A percentile compares a stretch with the other conserved stretches of the same genome.
Evolutionary conservation across 2,113 vertebrate species (phyloP).

Genomic region (Euleptes europaea): DNA sequence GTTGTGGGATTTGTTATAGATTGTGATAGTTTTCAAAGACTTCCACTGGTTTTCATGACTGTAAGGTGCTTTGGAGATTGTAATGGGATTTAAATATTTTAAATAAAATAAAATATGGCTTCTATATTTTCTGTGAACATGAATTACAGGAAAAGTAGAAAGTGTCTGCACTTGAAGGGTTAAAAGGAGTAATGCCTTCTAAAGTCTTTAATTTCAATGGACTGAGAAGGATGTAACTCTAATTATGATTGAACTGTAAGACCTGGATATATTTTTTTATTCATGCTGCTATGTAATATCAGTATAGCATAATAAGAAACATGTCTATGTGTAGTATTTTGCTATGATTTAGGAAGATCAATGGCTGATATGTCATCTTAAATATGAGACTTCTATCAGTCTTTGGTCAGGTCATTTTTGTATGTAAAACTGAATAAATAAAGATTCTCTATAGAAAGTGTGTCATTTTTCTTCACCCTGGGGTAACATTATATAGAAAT

Average conservation of each 20-base stretch:
- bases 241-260: no score
- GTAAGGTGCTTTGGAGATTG: no score
- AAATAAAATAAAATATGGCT: no score
- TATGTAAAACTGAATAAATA: conserved; percentile 6
- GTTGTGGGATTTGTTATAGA: no score
- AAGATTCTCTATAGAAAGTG: not conserved
- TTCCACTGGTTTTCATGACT: no score
- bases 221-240: no score
- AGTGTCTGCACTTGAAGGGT: conserved; percentile 29
- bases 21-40: no score
- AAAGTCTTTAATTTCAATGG: no score
- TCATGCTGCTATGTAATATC: not conserved
- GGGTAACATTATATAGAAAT: not conserved
- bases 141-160: conserved; percentile 18
- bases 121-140: not conserved
- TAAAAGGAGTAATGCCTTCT: conserved; percentile 41
- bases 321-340: not conserved
- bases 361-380: rapidly evolving
- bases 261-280: not conserved
- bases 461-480: conserved; percentile 12
- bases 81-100: no score
- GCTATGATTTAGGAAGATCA: not conserved
- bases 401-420: not conserved
- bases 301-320: not conserved
- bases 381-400: not conserved